phyloP scores from a whole-genome alignment of 2,797 vertebrate species.

The Oophaga sylvatica region DNA sequence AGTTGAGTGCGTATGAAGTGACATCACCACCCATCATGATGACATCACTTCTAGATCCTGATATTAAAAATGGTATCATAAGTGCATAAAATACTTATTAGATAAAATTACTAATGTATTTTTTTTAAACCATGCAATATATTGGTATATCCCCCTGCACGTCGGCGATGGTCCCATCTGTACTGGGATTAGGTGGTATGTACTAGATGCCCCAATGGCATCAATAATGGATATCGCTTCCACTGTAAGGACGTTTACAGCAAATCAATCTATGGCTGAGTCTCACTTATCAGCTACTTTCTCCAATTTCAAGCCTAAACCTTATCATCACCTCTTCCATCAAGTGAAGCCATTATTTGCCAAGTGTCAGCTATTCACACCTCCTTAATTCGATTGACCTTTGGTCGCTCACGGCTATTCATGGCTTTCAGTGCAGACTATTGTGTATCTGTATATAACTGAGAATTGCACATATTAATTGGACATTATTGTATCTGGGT shows the following conservation, averaged over 20 bases:
- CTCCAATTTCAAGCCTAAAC: conserved; percentile 11
- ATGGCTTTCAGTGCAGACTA: background rate
- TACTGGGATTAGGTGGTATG: background rate
- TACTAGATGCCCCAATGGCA: background rate
- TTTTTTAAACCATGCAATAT: background rate
- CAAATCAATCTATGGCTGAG: background rate
- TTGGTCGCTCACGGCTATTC: conserved; percentile 12
- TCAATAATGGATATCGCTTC: background rate
- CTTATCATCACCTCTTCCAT: conserved; percentile 40
- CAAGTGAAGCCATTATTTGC: conserved; percentile 10
- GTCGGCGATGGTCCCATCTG: background rate
- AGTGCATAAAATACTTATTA: too few relatives aligned
- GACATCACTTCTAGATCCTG: too few relatives aligned
- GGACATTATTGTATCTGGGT: background rate
- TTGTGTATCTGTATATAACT: background rate
- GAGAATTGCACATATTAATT: background rate
- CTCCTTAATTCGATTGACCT: conserved; percentile 48
- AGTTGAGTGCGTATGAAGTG: too few relatives aligned
- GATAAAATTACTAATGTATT: background rate
- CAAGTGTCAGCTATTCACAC: conserved; percentile 23
- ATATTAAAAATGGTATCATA: too few relatives aligned
- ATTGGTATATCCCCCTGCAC: background rate
- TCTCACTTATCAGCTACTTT: conserved; percentile 21
- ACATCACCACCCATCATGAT: too few relatives aligned
- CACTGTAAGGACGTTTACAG: background rate